phyloP scores from a whole-genome alignment of 2,888 invertebrate species.

The Drosophila trichaetosa region DNA sequence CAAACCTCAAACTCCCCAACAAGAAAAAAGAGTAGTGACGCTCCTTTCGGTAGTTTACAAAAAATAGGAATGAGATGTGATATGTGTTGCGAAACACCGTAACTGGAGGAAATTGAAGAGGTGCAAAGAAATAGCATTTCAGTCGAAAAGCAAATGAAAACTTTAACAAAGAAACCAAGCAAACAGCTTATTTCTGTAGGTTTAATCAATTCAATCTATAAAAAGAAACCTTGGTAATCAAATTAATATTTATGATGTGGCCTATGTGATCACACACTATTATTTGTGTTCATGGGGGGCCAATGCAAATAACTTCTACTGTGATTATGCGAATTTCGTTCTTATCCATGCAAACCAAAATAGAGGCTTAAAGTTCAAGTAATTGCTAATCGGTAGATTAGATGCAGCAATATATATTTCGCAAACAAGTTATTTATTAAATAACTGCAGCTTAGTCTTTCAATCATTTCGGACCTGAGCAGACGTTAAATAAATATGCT shows the following conservation, averaged over 20 bases:
- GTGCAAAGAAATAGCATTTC: background rate
- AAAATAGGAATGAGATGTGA: conserved; percentile 6
- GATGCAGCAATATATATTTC: conserved; percentile 26
- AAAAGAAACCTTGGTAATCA: background rate
- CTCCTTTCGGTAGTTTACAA: background rate
- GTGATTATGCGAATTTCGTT: conserved; percentile 32
- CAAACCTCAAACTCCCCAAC: background rate
- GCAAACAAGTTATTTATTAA: background rate
- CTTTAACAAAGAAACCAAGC: background rate
- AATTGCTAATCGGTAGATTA: conserved; percentile 51
- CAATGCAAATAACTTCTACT: conserved; percentile 27
- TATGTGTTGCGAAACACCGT: background rate
- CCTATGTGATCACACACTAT: background rate
- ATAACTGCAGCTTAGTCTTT: conserved; percentile 37
- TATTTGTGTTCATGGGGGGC: background rate
- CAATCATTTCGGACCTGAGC: background rate
- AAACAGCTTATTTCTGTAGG: background rate
- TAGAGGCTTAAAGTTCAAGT: conserved; percentile 8
- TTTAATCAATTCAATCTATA: background rate
- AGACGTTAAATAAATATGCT: conserved; percentile 31
- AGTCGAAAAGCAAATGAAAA: background rate
- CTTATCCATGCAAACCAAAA: conserved; percentile 31
- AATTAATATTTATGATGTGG: background rate
- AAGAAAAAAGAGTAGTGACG: no score
- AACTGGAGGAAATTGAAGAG: background rate